Evolutionary conservation across 2,888 invertebrate species (phyloP).

Genomic region (Apomyelois bistriatella): DNA sequence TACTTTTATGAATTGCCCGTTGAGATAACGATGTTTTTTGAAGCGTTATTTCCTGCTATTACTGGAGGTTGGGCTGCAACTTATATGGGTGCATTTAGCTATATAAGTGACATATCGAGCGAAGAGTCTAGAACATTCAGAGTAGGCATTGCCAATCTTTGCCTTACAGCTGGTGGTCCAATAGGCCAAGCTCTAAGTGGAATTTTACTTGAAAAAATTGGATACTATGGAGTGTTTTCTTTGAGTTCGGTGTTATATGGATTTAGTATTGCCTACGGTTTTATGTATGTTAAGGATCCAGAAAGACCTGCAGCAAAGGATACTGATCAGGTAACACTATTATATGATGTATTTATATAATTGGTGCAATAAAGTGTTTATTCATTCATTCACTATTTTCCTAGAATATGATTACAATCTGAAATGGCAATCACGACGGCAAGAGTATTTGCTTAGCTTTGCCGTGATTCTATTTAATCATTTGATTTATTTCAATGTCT

Average conservation of each 20-base stretch:
- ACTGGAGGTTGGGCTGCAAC: constrained; percentile 78
- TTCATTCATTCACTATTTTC: too few species aligned
- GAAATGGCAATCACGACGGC: too few species aligned
- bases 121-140: constrained; percentile 79
- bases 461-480: too few species aligned
- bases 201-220: constrained; percentile 55
- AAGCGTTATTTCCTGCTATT: constrained; percentile 73
- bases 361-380: too few species aligned
- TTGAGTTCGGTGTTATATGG: constrained; percentile 60
- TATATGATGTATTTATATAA: too few species aligned
- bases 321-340: constrained; percentile 33
- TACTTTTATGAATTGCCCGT: constrained; percentile 77
- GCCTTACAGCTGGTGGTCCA: constrained; percentile 61
- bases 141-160: constrained; percentile 77
- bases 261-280: constrained; percentile 65
- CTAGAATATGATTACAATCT: too few species aligned
- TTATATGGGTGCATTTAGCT: constrained; percentile 80
- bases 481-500: too few species aligned
- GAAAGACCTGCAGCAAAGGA: constrained; percentile 37
- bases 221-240: constrained; percentile 76
- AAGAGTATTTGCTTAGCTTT: too few species aligned
- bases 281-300: constrained; percentile 59
- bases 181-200: constrained; percentile 67
- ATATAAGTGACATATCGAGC: constrained; percentile 79
- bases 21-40: constrained; percentile 71